Evolutionary conservation across 2,888 invertebrate species (phyloP), one percentile per base, ranked within the genome.

Genomic region (Tachina lurida): DNA sequence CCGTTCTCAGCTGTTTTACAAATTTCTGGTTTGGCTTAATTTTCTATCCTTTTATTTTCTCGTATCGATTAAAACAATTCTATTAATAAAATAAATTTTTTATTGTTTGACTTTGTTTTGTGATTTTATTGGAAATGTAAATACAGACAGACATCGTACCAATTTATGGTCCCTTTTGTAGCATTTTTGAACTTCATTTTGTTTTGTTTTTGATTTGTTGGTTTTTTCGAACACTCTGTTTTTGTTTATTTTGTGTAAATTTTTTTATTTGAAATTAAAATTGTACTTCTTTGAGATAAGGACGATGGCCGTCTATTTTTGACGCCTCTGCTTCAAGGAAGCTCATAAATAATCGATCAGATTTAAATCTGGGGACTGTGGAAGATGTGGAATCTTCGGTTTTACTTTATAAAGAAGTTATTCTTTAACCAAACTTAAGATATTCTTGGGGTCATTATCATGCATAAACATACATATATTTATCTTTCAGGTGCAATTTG

Each of bases 71-170:
- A 13, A 1, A 43, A 41, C 15, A 41, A 41, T 41, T 62, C 5
- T 43, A 43, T 62, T 2, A 7, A 63, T 63, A 13, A 10, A 63
- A 63, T 71, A 10, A 31, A 54, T 65, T 12, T 60, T 56, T 71
- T 12, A 52, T 52, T 80, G 58, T 67, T 47, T 39, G 31, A 47
- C 4, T 31, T 31, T 22, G 60, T 68, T 56, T 77, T 41, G 58
- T 47, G 49, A 15, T 76, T 78, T 82, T 31, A 31, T 56, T 73
- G 78, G 39, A 73, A 78, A 47, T 78, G 73, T 71, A 77, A 77
- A 77, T 77, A 78, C 47, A 74, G 73, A 78, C 73, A 54, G 73
- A 78, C 73, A 54, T 19, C 54, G 54, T 75, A 78, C 49, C 73
- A 62, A 78, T 68, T 78, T 74, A 56, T 17, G 45, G 41, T 62